Conservation (phyloP, 2,797 vertebrate species). For the Halcyon leucocephala region DNA sequence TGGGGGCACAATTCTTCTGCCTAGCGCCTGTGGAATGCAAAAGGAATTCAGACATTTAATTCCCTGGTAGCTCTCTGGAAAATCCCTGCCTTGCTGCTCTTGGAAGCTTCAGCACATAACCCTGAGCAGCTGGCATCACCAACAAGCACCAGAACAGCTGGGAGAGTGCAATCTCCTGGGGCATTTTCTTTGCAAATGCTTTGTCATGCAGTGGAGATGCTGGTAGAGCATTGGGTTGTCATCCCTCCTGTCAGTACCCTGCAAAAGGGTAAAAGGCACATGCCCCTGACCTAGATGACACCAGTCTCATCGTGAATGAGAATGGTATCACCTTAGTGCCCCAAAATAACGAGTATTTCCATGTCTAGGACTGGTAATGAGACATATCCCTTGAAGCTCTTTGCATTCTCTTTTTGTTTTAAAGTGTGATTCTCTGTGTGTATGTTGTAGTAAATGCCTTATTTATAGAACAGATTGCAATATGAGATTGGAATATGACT, state of each 20-base stretch:
- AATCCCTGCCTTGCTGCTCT: conserved; percentile 31
- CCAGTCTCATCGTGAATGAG: not conserved
- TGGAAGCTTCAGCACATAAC: not conserved
- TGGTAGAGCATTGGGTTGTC: not conserved
- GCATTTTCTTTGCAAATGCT: not conserved
- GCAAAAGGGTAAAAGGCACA: not conserved
- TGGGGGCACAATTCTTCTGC: not conserved
- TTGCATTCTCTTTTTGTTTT: not conserved
- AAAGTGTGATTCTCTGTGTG: not conserved
- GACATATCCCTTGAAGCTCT: not conserved
- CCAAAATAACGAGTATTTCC: not conserved
- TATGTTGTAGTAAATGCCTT: not conserved
- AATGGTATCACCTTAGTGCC: not conserved
- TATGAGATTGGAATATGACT: not conserved
- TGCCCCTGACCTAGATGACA: not conserved
- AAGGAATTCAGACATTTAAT: conserved; percentile 63
- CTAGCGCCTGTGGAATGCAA: conserved; percentile 32
- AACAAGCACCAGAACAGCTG: not conserved
- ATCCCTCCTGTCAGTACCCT: not conserved
- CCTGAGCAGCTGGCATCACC: not conserved
- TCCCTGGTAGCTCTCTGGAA: conserved; percentile 40
- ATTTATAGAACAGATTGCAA: not conserved
- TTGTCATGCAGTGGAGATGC: not conserved
- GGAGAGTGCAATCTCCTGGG: not conserved
- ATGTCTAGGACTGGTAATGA: not conserved